A percentile compares a stretch with the other conserved stretches of the same genome.
Conservation (phyloP, 1,140 invertebrate species). For the Pissodes strobi region DNA sequence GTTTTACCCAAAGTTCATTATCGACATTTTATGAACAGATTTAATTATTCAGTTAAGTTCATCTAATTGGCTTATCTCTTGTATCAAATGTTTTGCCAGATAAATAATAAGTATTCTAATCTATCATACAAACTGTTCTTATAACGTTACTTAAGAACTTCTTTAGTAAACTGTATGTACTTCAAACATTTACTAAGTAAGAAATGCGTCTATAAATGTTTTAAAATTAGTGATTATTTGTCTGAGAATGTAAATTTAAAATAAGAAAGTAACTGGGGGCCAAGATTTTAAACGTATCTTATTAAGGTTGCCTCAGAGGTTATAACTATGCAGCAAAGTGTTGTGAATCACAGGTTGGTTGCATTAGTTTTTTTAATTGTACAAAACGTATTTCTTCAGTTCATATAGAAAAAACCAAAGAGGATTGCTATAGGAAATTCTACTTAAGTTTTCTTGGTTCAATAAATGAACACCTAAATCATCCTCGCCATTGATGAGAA, state of each 20-base stretch:
- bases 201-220: constrained; percentile 3
- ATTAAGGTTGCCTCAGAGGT: constrained; percentile 33
- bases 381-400: no score
- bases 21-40: no score
- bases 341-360: constrained; percentile 11
- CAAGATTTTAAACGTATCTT: constrained; percentile 47
- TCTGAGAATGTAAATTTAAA: constrained; percentile 5
- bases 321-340: constrained; percentile 16
- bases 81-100: no score
- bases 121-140: not conserved
- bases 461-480: no score
- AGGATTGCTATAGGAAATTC: no score
- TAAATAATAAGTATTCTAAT: no score
- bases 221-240: not conserved
- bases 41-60: no score
- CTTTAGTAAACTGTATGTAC: constrained; percentile 26
- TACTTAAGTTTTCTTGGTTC: no score
- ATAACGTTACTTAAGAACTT: constrained; percentile 1
- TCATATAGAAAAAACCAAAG: no score
- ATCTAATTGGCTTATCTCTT: no score
- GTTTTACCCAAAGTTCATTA: no score
- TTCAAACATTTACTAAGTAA: constrained; percentile 16
- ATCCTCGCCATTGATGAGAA: no score
- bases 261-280: constrained; percentile 45
- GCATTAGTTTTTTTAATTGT: not conserved